A percentile compares a stretch with the other conserved stretches of the same genome.
phyloP scores from a whole-genome alignment of 2,113 vertebrate species.

The Pterophyllum scalare region DNA sequence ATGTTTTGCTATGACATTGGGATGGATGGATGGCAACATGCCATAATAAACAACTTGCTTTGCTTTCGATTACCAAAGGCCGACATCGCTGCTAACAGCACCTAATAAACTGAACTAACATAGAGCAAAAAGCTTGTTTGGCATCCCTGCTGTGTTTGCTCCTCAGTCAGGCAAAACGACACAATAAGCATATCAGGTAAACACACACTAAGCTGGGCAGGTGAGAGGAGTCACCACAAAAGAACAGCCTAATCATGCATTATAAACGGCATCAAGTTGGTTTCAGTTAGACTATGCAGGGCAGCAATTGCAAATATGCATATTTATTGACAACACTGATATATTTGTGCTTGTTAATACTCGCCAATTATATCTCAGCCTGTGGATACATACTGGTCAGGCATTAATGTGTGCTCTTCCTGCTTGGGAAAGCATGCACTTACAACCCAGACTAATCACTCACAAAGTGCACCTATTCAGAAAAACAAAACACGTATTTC shows the following conservation, averaged over 20 bases:
- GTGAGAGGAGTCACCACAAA: background rate
- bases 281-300: background rate
- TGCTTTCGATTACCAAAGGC: background rate
- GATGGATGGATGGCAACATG: background rate
- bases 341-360: background rate
- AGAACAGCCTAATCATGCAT: background rate
- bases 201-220: background rate
- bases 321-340: background rate
- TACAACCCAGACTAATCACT: conserved; percentile 32
- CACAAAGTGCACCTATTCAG: conserved; percentile 1
- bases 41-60: background rate
- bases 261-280: background rate
- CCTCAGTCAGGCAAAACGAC: background rate
- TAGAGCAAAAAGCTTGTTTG: background rate
- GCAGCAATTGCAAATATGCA: background rate
- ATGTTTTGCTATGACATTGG: background rate
- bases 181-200: conserved; percentile 2
- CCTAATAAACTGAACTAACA: conserved; percentile 3
- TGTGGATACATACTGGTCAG: background rate
- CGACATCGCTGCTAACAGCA: conserved; percentile 7
- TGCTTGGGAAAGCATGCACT: background rate
- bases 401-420: background rate
- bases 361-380: background rate
- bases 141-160: background rate
- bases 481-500: conserved; percentile 36